phyloP scores from a whole-genome alignment of 1,140 invertebrate species.

The Carposina sasakii region DNA sequence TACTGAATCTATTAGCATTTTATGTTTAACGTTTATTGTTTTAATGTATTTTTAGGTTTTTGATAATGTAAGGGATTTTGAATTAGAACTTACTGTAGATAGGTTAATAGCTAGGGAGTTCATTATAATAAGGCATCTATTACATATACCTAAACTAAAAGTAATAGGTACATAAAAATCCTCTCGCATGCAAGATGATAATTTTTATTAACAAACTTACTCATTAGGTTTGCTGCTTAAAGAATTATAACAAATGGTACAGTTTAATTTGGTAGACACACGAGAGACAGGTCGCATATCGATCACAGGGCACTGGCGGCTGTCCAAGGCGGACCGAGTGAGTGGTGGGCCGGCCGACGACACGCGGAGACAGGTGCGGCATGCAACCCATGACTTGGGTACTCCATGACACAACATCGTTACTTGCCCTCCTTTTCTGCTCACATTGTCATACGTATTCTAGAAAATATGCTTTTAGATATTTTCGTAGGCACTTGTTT shows the following conservation, averaged over 20 bases:
- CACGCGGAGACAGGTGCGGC: slow-evolving; percentile 59
- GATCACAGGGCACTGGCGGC: slow-evolving; percentile 59
- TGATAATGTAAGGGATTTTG: too few species aligned
- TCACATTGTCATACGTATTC: too few species aligned
- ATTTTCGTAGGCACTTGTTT: too few species aligned
- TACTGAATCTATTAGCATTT: slow-evolving; percentile 41
- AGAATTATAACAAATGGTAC: slow-evolving; percentile 67
- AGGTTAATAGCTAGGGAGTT: too few species aligned
- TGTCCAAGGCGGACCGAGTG: slow-evolving; percentile 58
- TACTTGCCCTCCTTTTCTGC: slow-evolving; percentile 40
- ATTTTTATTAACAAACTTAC: slow-evolving; percentile 8
- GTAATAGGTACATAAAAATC: too few species aligned
- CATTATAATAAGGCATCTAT: slow-evolving; percentile 14
- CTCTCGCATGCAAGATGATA: too few species aligned
- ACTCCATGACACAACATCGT: too few species aligned
- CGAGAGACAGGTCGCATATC: slow-evolving; percentile 57
- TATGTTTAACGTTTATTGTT: too few species aligned
- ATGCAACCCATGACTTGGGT: slow-evolving; percentile 64
- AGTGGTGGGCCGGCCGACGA: slow-evolving; percentile 61
- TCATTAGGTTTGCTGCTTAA: slow-evolving; percentile 51
- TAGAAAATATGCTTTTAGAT: too few species aligned
- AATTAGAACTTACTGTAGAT: too few species aligned
- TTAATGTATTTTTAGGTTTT: too few species aligned
- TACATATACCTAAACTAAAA: too few species aligned
- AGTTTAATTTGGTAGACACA: slow-evolving; percentile 70